Percentiles rank a stretch among this genome's conserved stretches.
Conservation (phyloP, 1,140 invertebrate genomes). For the Drosophila kurseongensis region DNA sequence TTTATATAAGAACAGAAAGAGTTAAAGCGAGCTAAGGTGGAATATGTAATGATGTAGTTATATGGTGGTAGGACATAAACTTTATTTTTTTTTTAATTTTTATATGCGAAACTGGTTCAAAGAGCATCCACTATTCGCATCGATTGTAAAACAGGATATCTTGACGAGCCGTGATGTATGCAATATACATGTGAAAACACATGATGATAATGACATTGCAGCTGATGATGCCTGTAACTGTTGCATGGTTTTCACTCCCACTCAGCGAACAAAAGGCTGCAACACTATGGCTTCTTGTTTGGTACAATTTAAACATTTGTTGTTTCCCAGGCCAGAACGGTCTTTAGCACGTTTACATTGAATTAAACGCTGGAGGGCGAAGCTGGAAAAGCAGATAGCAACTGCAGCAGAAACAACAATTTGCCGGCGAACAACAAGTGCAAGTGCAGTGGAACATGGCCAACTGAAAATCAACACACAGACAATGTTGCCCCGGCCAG, state of each 20-base stretch:
- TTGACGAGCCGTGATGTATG: constrained; percentile 2
- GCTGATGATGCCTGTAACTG: constrained; percentile 26
- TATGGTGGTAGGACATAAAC: too few species aligned
- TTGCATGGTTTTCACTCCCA: constrained; percentile 24
- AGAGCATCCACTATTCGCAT: neutral
- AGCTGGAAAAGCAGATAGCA: constrained; percentile 47
- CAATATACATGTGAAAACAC: constrained; percentile 7
- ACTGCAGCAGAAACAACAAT: constrained; percentile 30
- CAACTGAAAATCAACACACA: constrained; percentile 74
- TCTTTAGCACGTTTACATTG: constrained; percentile 80
- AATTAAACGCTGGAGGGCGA: constrained; percentile 68
- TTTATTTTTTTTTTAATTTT: too few species aligned
- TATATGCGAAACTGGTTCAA: too few species aligned
- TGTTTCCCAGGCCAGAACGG: constrained; percentile 62
- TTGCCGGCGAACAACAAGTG: constrained; percentile 29
- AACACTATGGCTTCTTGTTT: constrained; percentile 65
- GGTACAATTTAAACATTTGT: constrained; percentile 66
- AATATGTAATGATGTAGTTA: too few species aligned
- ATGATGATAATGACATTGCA: constrained; percentile 36
- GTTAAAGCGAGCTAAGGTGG: too few species aligned
- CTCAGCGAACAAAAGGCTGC: constrained; percentile 37
- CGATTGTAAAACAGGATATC: neutral
- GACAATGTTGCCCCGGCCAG: constrained; percentile 60
- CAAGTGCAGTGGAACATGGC: constrained; percentile 59
- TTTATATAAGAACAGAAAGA: too few species aligned